Base-by-base conservation (phyloP, 2,888 invertebrate species). In the Drosophila suboccidentalis region DNA sequence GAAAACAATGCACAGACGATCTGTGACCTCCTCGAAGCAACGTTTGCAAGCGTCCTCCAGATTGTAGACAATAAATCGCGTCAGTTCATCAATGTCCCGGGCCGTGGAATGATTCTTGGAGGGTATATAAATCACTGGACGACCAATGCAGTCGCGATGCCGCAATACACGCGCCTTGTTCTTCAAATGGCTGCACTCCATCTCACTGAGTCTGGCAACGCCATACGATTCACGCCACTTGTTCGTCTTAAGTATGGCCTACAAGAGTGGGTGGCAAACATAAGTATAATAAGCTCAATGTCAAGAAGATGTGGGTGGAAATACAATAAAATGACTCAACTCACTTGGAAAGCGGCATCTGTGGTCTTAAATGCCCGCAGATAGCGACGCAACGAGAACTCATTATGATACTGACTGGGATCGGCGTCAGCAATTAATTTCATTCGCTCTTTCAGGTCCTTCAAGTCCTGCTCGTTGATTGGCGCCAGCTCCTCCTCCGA, bases 1-100 rank as follows among this genome's bases (percentile, higher is more conserved):
- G 92, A 97, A 97, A 41, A 96, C 95, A 89, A 97, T 96, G 90
- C 96, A 96, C 17, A 96, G 91, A 89, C 96, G 96, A 92, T 97
- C 96, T 17, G 95, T 94, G 3, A 96, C 95, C 91, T 96, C 96
- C 90, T 96, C 96, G 91, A 96, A 96, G 92, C 96, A 96, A 89
- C 94, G 95, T 89, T 95, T 95, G 91, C 96, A 96, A 1, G 95
- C 96, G 87, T 95, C 95, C 91, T 97, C 96, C 93, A 96, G 93
- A 47, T 83, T 90, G 58, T 76, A 74, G 10, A 97, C 96, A 90
- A 96, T 96, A 90, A 96, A 97, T 87, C 95, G 95, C 0, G 96
- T 96, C 47, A 96, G 92, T 71, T 96, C 96, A 89, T 96, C 96
- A 87, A 96, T 95, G 89, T 96, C 94, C 81, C 96, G 94, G 53